These are phyloP conservation scores for Aporophyla lueneburgensis DNA, from an alignment of 2,888 invertebrate genomes.

Conservation along the genomic window DNA sequence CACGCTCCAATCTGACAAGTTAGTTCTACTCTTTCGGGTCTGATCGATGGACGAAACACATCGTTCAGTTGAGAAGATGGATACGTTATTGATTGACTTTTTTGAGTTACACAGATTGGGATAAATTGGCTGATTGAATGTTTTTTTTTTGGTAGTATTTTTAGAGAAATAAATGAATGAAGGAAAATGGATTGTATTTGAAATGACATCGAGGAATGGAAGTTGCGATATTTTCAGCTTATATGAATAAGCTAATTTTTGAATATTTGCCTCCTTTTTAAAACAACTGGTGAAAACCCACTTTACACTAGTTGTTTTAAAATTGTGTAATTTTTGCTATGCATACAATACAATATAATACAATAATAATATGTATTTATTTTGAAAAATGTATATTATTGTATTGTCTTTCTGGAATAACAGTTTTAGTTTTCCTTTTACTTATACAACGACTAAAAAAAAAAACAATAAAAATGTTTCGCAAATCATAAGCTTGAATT, in stretches of 20 bases:
- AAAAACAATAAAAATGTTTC: not conserved
- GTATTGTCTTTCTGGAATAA: too few relatives aligned
- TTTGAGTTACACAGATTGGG: slow-evolving; percentile 63
- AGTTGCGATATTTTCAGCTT: not conserved
- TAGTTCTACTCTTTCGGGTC: slow-evolving; percentile 81
- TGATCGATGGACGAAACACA: slow-evolving; percentile 84
- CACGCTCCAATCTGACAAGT: slow-evolving; percentile 89
- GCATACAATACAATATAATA: too few relatives aligned
- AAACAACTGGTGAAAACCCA: too few relatives aligned
- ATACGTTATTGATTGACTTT: slow-evolving; percentile 82
- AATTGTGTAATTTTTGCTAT: too few relatives aligned
- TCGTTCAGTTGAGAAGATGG: slow-evolving; percentile 69
- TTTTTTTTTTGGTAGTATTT: slow-evolving; percentile 34
- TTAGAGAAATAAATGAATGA: slow-evolving; percentile 12
- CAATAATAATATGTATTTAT: too few relatives aligned
- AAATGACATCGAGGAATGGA: not conserved
- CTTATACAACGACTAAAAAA: not conserved
- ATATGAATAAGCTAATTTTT: not conserved
- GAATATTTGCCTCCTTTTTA: not conserved
- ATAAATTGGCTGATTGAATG: slow-evolving; percentile 60
- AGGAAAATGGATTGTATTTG: slow-evolving; percentile 21
- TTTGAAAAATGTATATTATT: too few relatives aligned
- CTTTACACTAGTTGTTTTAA: too few relatives aligned
- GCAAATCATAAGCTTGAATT: not conserved
- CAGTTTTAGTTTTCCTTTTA: too few relatives aligned